Base-by-base conservation (phyloP, 2,888 invertebrate species). In the Hirtodrosophila duncani region DNA sequence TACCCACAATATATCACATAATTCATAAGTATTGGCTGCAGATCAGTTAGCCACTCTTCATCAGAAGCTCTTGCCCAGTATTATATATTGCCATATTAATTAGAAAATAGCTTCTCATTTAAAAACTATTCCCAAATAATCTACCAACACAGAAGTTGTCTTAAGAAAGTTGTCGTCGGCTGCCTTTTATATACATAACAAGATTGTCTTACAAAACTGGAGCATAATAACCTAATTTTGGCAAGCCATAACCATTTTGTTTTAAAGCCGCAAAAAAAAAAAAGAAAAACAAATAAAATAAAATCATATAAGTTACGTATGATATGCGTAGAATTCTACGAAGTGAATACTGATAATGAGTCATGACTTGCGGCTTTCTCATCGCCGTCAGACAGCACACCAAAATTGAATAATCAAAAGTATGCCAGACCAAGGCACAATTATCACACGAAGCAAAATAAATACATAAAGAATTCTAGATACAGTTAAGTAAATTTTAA, bases 401-500 rank as follows among this genome's bases (percentile, higher is more conserved):
- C 27, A 44, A 45, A 59, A 49, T 56, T 46, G 45, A 63, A 60
- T 29, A 43, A 63, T 56, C 30, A 55, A 34, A 44, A 42, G 23
- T 24, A 33, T 13, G 33, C 23, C 44, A 13, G 4, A 18, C 16
- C 39, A 26, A 34, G 23, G 11, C 33, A 30, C 14, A 21, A 27
- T 51, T 21, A 27, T 31, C 23, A 16, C 17, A 29, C 29, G 36
- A 31, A 48, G 61, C 58, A 50, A 56, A 53, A 53, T 49, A 44
- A 41, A 27, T 39, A 34, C 16, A 46, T n/a, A 48, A 60, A 36
- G 39, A 50, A 66, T 70, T 62, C 59, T 74, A 75, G 63, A 68
- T 67, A 71, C 75, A 71, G 71, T 75, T 75, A 75, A 77, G 71
- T 78, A 74, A 69, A 78, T 61, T 75, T 56, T 55, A 44, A 52